Conservation (phyloP, 1,140 invertebrate genomes). For the Drosophila neocordata region DNA sequence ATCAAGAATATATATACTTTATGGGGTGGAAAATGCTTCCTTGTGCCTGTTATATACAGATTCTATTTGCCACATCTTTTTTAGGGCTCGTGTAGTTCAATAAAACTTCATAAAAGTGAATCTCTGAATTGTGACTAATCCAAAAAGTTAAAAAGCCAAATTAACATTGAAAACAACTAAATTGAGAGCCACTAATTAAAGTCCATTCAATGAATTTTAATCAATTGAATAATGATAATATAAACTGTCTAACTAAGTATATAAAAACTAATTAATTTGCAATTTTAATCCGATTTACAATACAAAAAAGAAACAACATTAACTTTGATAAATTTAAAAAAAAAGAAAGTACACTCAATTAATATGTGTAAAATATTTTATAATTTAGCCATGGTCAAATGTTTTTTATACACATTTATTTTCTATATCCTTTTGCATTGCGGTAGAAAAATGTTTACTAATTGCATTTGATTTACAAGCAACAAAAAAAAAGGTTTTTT, state of each 20-base stretch:
- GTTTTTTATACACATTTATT: neutral
- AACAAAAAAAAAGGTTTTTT: neutral
- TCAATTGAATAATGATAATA: neutral
- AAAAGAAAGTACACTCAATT: neutral
- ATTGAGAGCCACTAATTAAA: too few relatives aligned
- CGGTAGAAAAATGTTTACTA: neutral
- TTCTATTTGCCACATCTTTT: too few relatives aligned
- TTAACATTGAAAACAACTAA: too few relatives aligned
- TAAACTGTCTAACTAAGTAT: neutral
- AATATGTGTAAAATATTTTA: neutral
- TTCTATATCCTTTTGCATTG: neutral
- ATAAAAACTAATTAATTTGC: conserved; percentile 3
- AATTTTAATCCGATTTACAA: neutral
- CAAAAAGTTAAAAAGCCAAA: too few relatives aligned
- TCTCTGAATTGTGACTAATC: too few relatives aligned
- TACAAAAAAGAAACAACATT: neutral
- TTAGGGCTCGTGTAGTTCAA: too few relatives aligned
- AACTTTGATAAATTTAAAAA: neutral
- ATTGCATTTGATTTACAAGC: neutral
- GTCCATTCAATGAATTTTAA: too few relatives aligned
- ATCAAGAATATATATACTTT: too few relatives aligned
- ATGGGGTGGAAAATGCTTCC: too few relatives aligned
- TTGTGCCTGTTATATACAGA: too few relatives aligned
- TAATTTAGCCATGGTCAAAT: neutral
- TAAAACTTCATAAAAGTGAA: too few relatives aligned